Evolutionary conservation across 2,888 invertebrate species (phyloP), one percentile per base, ranked within the genome.

Genomic region (Eilema sororculum): DNA sequence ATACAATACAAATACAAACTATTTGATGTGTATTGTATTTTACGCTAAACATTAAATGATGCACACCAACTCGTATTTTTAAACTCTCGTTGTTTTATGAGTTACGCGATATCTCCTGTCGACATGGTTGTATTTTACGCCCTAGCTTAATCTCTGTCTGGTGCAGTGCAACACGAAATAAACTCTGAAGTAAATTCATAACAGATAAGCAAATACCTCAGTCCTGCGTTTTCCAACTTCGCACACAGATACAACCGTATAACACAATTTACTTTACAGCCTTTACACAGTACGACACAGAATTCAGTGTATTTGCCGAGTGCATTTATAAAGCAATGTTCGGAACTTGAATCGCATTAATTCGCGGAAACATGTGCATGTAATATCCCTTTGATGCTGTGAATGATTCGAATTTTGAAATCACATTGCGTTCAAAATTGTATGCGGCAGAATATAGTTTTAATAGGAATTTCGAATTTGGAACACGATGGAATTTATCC

Each of bases 311-410:
- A 74, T 71, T 74, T 64, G 68, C 67, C 64, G 73, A 72, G 69
- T 78, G 76, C 78, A 75, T 68, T 70, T 75, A 70, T 75, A 79
- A 74, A 73, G 68, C 72, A 25, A 67, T 69, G 71, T 81, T 74
- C 71, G 65, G 57, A 75, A 77, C 75, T 79, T 76, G 68, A 78
- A 81, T 75, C 73, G 57, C 60, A 77, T 80, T 80, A 79, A 79
- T 81, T 73, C 73, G 58, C 68, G 65, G 74, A 66, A 72, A 74
- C 70, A 67, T 79, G 67, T 73, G 68, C 73, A 77, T 81, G 75
- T 73, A 71, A 73, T 69, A 72, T 69, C 65, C 69, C 68, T 79
- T 79, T 81, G 79, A 80, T 72, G 73, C 68, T 76, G 73, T 60
- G 68, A 81, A 79, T 78, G 70, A 74, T 81, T 73, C 52, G 73